Evolutionary conservation across 2,888 invertebrate genomes (phyloP), one percentile per base, ranked within the genome.

Genomic region (Chrysomela aeneicollis): DNA sequence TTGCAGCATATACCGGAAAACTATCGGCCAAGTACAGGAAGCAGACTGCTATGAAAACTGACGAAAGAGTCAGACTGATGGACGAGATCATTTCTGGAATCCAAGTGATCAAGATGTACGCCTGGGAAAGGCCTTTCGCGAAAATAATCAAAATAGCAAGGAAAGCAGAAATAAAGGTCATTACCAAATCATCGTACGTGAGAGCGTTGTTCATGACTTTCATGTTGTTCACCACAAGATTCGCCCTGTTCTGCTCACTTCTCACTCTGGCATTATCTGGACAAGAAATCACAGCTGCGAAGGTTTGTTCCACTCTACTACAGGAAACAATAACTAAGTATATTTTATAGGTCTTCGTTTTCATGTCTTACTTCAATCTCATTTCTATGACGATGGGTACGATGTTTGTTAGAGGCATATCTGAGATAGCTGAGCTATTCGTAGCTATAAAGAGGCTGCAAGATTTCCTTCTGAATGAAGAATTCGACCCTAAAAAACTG

Each of bases 161-260:
- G 15, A 78, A 76, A 78, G 84, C 85, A 67, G 82, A 89, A 72
- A 66, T 87, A 54, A 83, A 82, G 64, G 85, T 89, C 70, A 86
- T 91, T 0, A 85, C 82, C 21, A 87, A 86, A 51, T 87, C 88
- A 0, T 88, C 89, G 0, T 87, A 88, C 67, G 84, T 91, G 10
- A 84, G 91, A 61, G 89, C 88, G 0, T 77, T 90, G 9, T 89
- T 90, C 75, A 86, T 92, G 82, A 90, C 91, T 0, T 91, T 91
- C 77, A 90, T 92, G 79, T 82, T 94, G 19, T 94, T 93, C 74
- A 92, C 93, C 0, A 91, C 93, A 19, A 88, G 95, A 76, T 84
- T 92, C 21, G 90, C 95, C 0, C 84, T 94, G 0, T 92, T 92
- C 76, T 84, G 90, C 55, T 90, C 92, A 0, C 86, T 95, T 22